phyloP scores from a whole-genome alignment of 2,888 invertebrate genomes.

The Neoitamus cyanurus region DNA sequence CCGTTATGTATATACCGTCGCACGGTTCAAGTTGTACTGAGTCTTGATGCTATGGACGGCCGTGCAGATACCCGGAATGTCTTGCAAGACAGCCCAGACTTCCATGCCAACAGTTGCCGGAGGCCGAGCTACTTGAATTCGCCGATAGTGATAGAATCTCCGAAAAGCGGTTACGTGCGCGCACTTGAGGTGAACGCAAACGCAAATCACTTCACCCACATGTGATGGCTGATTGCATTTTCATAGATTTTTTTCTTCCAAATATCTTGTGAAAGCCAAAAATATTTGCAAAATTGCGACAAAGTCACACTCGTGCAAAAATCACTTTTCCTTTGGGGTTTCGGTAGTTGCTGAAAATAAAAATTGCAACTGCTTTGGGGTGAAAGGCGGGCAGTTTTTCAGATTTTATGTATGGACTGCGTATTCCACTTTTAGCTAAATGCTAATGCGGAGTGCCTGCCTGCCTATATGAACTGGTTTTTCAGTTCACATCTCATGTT shows the following conservation, averaged over 20 bases:
- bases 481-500: not conserved
- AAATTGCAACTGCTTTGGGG: not conserved
- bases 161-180: not conserved
- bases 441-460: not conserved
- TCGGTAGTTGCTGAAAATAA: not conserved
- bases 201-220: not conserved
- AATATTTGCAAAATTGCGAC: not conserved
- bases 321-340: not conserved
- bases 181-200: not conserved
- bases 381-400: not conserved
- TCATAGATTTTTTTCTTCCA: not conserved
- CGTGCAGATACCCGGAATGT: conserved; percentile 19
- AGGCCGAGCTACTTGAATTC: not conserved
- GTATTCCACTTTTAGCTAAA: not conserved
- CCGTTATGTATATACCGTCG: conserved; percentile 19
- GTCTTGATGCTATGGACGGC: not conserved
- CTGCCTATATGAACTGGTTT: not conserved
- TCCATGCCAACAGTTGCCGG: not conserved
- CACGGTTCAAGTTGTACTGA: conserved; percentile 39
- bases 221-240: not conserved
- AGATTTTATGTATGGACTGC: not conserved
- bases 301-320: not conserved
- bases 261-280: not conserved
- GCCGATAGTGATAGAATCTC: not conserved
- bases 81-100: conserved; percentile 4